phyloP scores from a whole-genome alignment of 2,113 vertebrate genomes.

The Prionailurus viverrinus region DNA sequence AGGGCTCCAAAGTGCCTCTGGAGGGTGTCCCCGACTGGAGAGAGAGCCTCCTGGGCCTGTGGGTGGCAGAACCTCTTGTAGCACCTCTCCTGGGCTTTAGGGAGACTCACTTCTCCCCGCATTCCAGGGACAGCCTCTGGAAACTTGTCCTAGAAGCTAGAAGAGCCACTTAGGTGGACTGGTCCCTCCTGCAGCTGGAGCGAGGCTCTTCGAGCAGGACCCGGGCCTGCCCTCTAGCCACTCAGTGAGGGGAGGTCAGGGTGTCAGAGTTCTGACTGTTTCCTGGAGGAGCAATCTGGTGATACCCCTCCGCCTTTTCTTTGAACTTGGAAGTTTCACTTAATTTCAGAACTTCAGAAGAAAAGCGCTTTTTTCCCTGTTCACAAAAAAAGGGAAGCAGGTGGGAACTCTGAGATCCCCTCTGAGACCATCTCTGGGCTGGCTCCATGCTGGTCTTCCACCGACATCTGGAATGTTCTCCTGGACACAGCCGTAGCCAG shows the following conservation, averaged over 20 bases:
- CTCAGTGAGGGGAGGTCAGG: constrained; percentile 23
- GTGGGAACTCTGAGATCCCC: not conserved
- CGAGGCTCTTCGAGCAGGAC: constrained; percentile 43
- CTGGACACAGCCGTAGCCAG: constrained; percentile 70
- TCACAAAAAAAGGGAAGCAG: constrained; percentile 66
- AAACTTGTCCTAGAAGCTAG: constrained; percentile 76
- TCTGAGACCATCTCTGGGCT: not conserved
- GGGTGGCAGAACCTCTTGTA: constrained; percentile 8
- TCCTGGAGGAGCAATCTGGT: constrained; percentile 65
- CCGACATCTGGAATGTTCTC: not conserved
- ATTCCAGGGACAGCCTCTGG: constrained; percentile 42
- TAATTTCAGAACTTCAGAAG: constrained; percentile 76
- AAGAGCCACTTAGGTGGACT: constrained; percentile 70
- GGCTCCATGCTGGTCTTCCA: not conserved
- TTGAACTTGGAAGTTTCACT: constrained; percentile 76
- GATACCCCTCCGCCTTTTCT: constrained; percentile 62
- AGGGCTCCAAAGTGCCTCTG: not conserved
- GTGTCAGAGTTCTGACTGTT: constrained; percentile 54
- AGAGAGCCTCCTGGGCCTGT: not conserved
- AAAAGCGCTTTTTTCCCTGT: constrained; percentile 65
- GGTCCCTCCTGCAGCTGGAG: not conserved
- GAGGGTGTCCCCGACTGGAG: not conserved
- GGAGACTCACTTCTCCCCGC: not conserved
- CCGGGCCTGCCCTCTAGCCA: constrained; percentile 61
- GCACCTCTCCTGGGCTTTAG: not conserved